Evolutionary conservation across 2,797 vertebrate species (phyloP).

Genomic region (Macroramphosus scolopax): DNA sequence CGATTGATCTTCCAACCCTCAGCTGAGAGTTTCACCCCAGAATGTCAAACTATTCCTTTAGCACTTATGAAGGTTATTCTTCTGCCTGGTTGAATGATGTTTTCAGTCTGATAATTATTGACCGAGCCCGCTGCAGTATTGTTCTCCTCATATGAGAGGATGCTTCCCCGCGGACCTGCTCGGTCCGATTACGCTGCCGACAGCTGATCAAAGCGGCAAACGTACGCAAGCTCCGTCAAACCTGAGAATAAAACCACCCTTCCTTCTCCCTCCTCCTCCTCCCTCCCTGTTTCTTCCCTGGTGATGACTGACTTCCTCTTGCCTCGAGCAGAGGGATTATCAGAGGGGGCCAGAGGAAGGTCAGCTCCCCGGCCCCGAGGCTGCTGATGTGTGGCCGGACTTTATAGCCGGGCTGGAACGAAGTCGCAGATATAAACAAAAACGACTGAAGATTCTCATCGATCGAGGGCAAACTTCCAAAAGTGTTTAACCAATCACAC

Average conservation of each 20-base stretch:
- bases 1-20: too few relatives aligned
- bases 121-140: constrained; percentile 1
- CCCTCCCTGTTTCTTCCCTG: constrained; percentile 34
- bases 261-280: constrained; percentile 17
- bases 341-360: constrained; percentile 55
- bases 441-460: constrained; percentile 9
- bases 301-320: constrained; percentile 56
- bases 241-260: constrained; percentile 38
- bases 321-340: constrained; percentile 57
- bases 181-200: constrained; percentile 47
- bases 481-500: too few relatives aligned
- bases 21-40: too few relatives aligned
- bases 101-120: too few relatives aligned
- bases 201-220: constrained; percentile 59
- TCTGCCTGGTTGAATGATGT: too few relatives aligned
- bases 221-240: constrained; percentile 23
- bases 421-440: constrained; percentile 42
- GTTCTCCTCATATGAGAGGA: constrained; percentile 36
- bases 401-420: constrained; percentile 7
- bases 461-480: too few relatives aligned
- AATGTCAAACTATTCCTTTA: too few relatives aligned
- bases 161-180: constrained; percentile 47
- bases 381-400: constrained; percentile 39
- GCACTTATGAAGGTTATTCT: too few relatives aligned
- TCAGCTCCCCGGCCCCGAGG: constrained; percentile 38